phyloP scores from a whole-genome alignment of 2,113 vertebrate genomes.

The Oreochromis spilurus region DNA sequence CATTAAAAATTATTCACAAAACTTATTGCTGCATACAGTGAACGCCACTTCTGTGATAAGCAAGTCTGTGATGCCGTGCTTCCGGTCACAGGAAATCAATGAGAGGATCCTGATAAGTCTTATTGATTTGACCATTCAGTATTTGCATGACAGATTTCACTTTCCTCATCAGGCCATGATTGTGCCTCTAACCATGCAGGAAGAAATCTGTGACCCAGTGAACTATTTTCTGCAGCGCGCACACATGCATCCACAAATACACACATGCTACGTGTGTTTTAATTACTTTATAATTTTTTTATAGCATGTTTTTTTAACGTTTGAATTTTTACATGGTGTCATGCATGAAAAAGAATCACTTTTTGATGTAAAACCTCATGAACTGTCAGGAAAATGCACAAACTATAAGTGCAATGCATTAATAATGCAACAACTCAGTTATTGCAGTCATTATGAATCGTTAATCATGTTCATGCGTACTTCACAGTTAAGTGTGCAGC shows the following conservation, averaged over 20 bases:
- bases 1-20: background rate
- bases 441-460: background rate
- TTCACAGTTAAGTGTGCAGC: background rate
- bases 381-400: background rate
- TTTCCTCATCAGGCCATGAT: background rate
- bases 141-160: background rate
- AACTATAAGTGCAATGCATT: background rate
- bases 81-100: slow-evolving; percentile 7
- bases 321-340: background rate
- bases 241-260: background rate
- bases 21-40: background rate
- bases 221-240: background rate
- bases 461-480: background rate
- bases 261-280: background rate
- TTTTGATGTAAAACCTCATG: background rate
- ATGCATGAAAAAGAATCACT: background rate
- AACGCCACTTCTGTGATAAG: background rate
- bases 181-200: slow-evolving; percentile 35
- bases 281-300: background rate
- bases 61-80: slow-evolving; percentile 12
- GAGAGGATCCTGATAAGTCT: background rate
- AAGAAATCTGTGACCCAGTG: slow-evolving; percentile 17
- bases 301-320: background rate
- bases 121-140: slow-evolving; percentile 20
- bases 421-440: background rate